Conservation (phyloP, 2,888 invertebrate genomes). For the Drosophila villosipedis region DNA sequence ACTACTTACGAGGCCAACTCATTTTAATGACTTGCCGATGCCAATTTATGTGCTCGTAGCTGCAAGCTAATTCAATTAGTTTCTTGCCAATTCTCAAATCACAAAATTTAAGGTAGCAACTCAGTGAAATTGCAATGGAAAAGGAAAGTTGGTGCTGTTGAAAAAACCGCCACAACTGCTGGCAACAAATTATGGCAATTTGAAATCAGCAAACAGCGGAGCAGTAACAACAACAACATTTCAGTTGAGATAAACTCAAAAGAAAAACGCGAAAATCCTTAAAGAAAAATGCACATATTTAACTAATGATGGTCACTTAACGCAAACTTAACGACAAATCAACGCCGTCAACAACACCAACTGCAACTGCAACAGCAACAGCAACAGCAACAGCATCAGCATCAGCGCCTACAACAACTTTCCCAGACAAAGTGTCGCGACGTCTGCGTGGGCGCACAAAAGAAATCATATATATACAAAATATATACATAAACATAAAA, state of each 20-base stretch:
- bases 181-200: conserved; percentile 76
- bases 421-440: conserved; percentile 68
- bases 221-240: conserved; percentile 22
- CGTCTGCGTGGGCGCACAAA: conserved; percentile 64
- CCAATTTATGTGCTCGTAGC: conserved; percentile 50
- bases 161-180: conserved; percentile 21
- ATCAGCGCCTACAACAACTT: conserved; percentile 54
- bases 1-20: conserved; percentile 33
- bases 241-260: conserved; percentile 54
- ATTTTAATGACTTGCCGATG: conserved; percentile 62
- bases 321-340: conserved; percentile 81
- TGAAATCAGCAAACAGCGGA: conserved; percentile 42
- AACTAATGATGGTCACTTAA: conserved; percentile 81
- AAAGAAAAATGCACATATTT: conserved; percentile 82
- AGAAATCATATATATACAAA: conserved; percentile 58
- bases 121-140: conserved; percentile 51
- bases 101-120: conserved; percentile 59
- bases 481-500: conserved; percentile 76
- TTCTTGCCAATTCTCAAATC: conserved; percentile 35
- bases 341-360: conserved; percentile 60
- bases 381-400: conserved; percentile 14
- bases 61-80: conserved; percentile 61
- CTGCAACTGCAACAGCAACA: conserved; percentile 39
- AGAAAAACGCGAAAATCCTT: conserved; percentile 67
- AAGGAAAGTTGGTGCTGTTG: conserved; percentile 64